Evolutionary conservation across 2,113 vertebrate species (phyloP), one percentile per base, ranked within the genome.

Genomic region (Alligator sinensis): DNA sequence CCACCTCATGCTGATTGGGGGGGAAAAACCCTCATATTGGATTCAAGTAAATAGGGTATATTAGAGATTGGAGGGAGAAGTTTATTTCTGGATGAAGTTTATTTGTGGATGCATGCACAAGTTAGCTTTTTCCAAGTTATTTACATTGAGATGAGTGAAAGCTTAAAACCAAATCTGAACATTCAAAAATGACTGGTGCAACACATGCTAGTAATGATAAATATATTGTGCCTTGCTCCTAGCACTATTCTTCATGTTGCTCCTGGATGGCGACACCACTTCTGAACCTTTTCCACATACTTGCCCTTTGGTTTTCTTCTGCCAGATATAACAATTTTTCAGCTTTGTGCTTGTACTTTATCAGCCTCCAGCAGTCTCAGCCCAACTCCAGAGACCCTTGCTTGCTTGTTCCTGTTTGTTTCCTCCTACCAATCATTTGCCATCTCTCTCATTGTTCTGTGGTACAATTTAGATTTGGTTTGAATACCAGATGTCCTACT

Each of bases 401-500:
- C 79, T 89, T 89, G 66, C 59, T 12, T 84, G 91, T 70, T 84
- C 74, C 84, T 17, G 85, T 84, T 59, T 92, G 87, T 70, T 91
- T 4, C 58, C 81, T 5, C 88, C 54, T 91, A 70, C 75, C 82
- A 84, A 92, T 47, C 38, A 47, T 94, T 91, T 83, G 72, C 63
- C 1, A 1, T 47, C 70, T 47, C 13, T 74, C 70, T 47, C 70
- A 47, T 74, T 34, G 47, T 12, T 12, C 34, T 38, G 30, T 74
- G 19, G 21, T 47, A 21, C 34, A 5, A 34, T 74, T 38, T 74
- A 47, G 70, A 74, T 74, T 74, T 47, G 21, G 34, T 74, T 95
- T 94, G 28, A 79, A 83, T 94, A 93, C 86, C 84, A 93, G 91
- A 96, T 90, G 84, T 85, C 92, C 82, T 85, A 10, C 28, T 88